These are phyloP conservation scores for Prolemur simus DNA, from an alignment of 2,113 vertebrate genomes.

Conservation along the genomic window DNA sequence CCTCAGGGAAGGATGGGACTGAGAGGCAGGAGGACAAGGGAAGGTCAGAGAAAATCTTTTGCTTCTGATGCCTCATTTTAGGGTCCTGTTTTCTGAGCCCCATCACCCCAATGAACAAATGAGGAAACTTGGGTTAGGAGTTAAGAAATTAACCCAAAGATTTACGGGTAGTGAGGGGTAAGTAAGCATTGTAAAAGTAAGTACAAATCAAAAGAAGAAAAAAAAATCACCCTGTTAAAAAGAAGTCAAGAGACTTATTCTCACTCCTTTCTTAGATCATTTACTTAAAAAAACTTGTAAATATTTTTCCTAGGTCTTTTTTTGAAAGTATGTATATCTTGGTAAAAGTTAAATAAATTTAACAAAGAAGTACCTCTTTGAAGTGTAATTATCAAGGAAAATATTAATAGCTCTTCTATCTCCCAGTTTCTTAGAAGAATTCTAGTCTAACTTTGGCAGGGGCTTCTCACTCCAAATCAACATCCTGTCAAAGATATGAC, in stretches of 20 bases:
- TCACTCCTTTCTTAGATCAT: background rate
- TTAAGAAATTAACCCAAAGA: background rate
- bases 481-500: background rate
- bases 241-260: background rate
- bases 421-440: background rate
- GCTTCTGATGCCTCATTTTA: no score
- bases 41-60: no score
- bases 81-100: no score
- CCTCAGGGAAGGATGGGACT: no score
- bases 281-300: background rate
- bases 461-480: background rate
- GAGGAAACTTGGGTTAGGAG: background rate
- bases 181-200: background rate
- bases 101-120: background rate
- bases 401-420: no score
- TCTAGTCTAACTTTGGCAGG: background rate
- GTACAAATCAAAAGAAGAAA: background rate
- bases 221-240: background rate
- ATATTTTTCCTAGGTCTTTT: background rate
- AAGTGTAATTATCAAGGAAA: background rate
- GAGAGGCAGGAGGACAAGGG: no score
- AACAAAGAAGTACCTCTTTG: no score
- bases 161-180: background rate
- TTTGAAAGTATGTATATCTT: background rate
- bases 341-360: background rate